These are phyloP conservation scores for Clavelina lepadiformis DNA, from an alignment of 23 tunicate species.

Conservation along the genomic window DNA sequence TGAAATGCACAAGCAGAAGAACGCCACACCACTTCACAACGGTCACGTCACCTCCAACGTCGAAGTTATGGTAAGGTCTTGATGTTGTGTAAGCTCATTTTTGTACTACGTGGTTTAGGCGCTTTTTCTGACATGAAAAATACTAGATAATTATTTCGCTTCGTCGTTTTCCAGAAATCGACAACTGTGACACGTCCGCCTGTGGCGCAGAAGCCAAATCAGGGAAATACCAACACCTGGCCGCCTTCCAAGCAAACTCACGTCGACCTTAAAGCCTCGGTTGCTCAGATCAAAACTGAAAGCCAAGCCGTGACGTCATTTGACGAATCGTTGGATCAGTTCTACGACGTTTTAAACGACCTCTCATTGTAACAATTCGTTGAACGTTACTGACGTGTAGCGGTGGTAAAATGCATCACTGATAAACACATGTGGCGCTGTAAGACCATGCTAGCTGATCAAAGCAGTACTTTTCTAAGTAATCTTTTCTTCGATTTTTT, in stretches of 20 bases:
- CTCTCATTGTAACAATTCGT: conserved; percentile 29
- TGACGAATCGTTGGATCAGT: conserved; percentile 87
- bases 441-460: too few species aligned
- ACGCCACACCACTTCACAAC: neutral
- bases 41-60: conserved; percentile 8
- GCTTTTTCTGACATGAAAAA: neutral
- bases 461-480: too few species aligned
- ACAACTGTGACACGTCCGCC: neutral
- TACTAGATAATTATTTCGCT: neutral
- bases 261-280: conserved; percentile 27
- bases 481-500: too few species aligned
- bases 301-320: conserved; percentile 43
- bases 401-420: too few species aligned
- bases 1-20: neutral
- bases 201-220: too few species aligned
- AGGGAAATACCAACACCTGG: too few species aligned
- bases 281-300: conserved; percentile 44
- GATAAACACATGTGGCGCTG: too few species aligned
- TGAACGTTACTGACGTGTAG: too few species aligned
- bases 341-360: conserved; percentile 84
- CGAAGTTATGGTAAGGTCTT: neutral
- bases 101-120: neutral
- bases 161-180: neutral
- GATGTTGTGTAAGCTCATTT: neutral
- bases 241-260: too few species aligned